Percentiles rank a stretch among this genome's conserved stretches.
These are phyloP conservation scores for Spodoptera frugiperda DNA, from an alignment of 1,140 invertebrate genomes.

Conservation along the genomic window DNA sequence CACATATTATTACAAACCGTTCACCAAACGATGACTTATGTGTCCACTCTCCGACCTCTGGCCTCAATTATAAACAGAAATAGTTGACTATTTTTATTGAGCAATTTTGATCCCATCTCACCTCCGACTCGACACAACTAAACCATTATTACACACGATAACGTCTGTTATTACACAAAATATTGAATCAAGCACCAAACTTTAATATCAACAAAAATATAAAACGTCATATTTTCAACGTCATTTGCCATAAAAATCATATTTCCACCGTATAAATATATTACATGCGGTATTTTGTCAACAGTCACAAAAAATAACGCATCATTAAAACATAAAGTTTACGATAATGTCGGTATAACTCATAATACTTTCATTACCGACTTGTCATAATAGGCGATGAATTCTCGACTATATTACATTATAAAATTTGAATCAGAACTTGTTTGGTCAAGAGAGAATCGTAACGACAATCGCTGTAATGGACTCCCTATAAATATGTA, in stretches of 20 bases:
- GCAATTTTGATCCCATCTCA: slow-evolving; percentile 23
- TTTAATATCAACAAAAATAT: slow-evolving; percentile 36
- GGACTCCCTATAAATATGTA: slow-evolving; percentile 36
- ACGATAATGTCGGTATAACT: slow-evolving; percentile 49
- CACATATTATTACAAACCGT: slow-evolving; percentile 16
- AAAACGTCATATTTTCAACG: slow-evolving; percentile 43
- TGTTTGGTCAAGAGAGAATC: slow-evolving; percentile 44
- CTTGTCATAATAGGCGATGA: slow-evolving; percentile 53
- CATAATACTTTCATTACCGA: slow-evolving; percentile 48
- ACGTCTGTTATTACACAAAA: slow-evolving; percentile 26
- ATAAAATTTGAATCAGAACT: slow-evolving; percentile 48
- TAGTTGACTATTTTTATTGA: slow-evolving; percentile 25
- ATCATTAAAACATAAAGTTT: slow-evolving; percentile 52
- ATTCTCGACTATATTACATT: slow-evolving; percentile 50
- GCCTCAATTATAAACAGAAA: slow-evolving; percentile 15
- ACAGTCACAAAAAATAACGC: slow-evolving; percentile 39
- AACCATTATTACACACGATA: slow-evolving; percentile 22
- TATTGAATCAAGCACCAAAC: slow-evolving; percentile 40
- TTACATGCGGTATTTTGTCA: slow-evolving; percentile 39
- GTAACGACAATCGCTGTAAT: slow-evolving; percentile 43
- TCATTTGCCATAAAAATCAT: slow-evolving; percentile 49
- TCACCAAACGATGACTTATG: slow-evolving; percentile 15
- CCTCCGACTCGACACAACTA: slow-evolving; percentile 15
- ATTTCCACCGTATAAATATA: slow-evolving; percentile 40
- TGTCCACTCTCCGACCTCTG: slow-evolving; percentile 12